phyloP scores from a whole-genome alignment of 2,888 invertebrate species.

The Nomada fucata region DNA sequence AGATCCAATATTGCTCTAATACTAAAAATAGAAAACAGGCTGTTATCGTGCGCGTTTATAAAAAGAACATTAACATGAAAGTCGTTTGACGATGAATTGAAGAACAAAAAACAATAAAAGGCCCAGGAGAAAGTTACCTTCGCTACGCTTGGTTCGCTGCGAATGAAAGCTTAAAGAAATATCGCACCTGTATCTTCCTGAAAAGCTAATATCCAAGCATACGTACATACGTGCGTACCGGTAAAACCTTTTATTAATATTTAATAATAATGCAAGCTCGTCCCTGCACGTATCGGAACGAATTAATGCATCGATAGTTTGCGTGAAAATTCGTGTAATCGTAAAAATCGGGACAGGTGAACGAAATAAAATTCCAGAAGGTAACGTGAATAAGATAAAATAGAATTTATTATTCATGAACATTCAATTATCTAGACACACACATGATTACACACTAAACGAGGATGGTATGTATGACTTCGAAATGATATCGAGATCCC shows the following conservation, averaged over 20 bases:
- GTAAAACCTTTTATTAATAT: too few species aligned
- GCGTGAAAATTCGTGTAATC: too few species aligned
- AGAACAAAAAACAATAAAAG: slow-evolving; percentile 51
- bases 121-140: slow-evolving; percentile 60
- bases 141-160: slow-evolving; percentile 44
- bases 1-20: slow-evolving; percentile 1
- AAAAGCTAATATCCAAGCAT: neutral
- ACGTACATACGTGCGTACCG: neutral
- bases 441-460: slow-evolving; percentile 67
- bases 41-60: neutral
- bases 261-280: too few species aligned
- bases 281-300: too few species aligned
- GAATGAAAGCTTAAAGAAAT: slow-evolving; percentile 46
- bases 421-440: slow-evolving; percentile 69
- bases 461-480: slow-evolving; percentile 62
- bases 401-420: slow-evolving; percentile 71
- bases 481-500: slow-evolving; percentile 76
- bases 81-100: slow-evolving; percentile 30
- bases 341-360: neutral
- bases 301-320: too few species aligned
- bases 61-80: slow-evolving; percentile 42
- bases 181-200: slow-evolving; percentile 1
- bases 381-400: slow-evolving; percentile 57
- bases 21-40: slow-evolving; percentile 4
- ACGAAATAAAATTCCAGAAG: neutral